Evolutionary conservation across 2,113 vertebrate genomes (phyloP).

Genomic region (Benitochromis conjunctus): DNA sequence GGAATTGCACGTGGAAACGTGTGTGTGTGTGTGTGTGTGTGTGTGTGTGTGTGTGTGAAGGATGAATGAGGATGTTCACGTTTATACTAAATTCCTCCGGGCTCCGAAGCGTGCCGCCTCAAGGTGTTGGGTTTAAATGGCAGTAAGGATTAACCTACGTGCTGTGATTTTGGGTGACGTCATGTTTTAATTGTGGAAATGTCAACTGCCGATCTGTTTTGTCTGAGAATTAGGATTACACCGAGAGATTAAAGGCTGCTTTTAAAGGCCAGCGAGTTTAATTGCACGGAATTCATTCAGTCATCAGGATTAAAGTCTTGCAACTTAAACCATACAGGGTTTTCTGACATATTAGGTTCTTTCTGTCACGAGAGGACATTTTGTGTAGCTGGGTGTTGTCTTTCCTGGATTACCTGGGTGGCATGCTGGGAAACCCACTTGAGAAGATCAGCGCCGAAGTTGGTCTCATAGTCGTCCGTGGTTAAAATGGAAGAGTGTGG

Average conservation of each 20-base stretch:
- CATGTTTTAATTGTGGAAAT: conserved; percentile 64
- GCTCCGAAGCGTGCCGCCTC: conserved; percentile 19
- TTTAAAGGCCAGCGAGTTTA: conserved; percentile 65
- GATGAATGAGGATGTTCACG: conserved; percentile 20
- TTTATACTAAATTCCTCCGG: conserved; percentile 18
- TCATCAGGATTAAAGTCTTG: conserved; percentile 47
- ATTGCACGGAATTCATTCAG: conserved; percentile 53
- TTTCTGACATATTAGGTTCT: conserved; percentile 13
- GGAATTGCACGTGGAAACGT: not conserved
- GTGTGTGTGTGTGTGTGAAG: not conserved
- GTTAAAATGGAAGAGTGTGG: conserved; percentile 1
- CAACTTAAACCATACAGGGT: conserved; percentile 21
- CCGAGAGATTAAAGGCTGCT: conserved; percentile 35
- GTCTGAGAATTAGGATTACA: conserved; percentile 59
- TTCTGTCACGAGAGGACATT: conserved; percentile 31
- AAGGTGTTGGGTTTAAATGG: conserved; percentile 70
- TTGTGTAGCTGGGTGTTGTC: conserved; percentile 4
- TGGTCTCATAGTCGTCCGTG: not conserved
- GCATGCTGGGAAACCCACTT: conserved; percentile 32
- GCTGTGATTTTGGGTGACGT: conserved; percentile 32
- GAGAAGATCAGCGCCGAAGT: not conserved
- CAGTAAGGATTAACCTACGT: conserved; percentile 53
- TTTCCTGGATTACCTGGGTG: conserved; percentile 21
- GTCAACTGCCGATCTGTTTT: conserved; percentile 48
- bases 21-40: not conserved